Evolutionary conservation across 2,797 vertebrate species (phyloP).

Genomic region (Anolis apletophallus): DNA sequence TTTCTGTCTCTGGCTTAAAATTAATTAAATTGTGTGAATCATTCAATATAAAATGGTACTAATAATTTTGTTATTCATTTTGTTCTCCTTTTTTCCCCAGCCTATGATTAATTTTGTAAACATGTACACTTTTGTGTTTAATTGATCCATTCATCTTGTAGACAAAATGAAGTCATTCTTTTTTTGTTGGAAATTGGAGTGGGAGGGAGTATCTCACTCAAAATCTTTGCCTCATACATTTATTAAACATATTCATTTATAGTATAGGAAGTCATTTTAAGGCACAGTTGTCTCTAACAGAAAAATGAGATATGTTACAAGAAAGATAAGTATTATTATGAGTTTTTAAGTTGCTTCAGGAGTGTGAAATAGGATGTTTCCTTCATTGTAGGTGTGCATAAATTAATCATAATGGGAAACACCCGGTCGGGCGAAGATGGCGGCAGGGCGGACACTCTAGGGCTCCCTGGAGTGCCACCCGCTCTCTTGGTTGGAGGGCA

Average conservation of each 20-base stretch:
- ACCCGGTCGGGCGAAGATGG: too few relatives aligned
- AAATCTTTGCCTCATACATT: slow-evolving; percentile 43
- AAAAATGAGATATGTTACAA: slow-evolving; percentile 42
- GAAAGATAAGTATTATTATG: slow-evolving; percentile 29
- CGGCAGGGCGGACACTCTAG: too few relatives aligned
- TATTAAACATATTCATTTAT: slow-evolving; percentile 50
- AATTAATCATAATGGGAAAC: too few relatives aligned
- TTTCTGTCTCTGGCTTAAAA: background rate
- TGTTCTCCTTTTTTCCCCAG: background rate
- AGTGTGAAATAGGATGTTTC: slow-evolving; percentile 58
- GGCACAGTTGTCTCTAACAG: slow-evolving; percentile 45
- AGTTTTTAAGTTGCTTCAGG: slow-evolving; percentile 39
- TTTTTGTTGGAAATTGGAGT: slow-evolving; percentile 54
- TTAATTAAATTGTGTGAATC: background rate
- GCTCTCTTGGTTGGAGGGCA: too few relatives aligned
- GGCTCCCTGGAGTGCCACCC: too few relatives aligned
- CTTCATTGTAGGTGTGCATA: too few relatives aligned
- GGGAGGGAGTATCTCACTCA: slow-evolving; percentile 35
- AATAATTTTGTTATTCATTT: slow-evolving; percentile 13
- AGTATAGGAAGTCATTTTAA: slow-evolving; percentile 48
- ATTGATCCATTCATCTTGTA: background rate
- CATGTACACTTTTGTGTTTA: background rate
- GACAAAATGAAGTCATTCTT: slow-evolving; percentile 39
- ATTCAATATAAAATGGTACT: background rate
- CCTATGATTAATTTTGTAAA: slow-evolving; percentile 41